Conservation (phyloP, 2,113 vertebrate genomes). For the Scolopax mira region DNA sequence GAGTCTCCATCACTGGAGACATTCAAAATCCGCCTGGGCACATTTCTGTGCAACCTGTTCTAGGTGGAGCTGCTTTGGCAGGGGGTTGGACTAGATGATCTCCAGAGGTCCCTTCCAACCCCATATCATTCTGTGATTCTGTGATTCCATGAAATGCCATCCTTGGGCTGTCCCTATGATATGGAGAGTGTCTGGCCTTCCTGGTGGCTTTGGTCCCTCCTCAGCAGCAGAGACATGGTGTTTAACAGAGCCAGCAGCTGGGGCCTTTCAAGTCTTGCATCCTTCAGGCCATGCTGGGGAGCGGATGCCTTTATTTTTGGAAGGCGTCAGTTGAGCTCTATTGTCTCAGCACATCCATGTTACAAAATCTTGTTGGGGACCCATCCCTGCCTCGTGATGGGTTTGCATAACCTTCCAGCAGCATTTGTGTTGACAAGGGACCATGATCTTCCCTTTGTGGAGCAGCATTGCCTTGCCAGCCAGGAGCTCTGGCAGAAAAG, state of each 20-base stretch:
- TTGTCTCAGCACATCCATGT: background rate
- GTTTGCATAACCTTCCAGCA: background rate
- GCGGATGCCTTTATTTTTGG: background rate
- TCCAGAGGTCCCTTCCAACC: no score
- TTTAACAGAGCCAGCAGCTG: background rate
- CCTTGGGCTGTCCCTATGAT: background rate
- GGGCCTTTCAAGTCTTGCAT: background rate
- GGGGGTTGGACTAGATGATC: no score
- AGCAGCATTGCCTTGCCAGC: background rate
- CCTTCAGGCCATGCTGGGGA: background rate
- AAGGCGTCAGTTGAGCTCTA: background rate
- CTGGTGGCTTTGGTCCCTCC: background rate
- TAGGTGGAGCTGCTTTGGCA: no score
- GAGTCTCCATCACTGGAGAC: no score
- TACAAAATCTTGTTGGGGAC: background rate
- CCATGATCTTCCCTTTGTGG: background rate
- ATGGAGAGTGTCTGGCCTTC: background rate
- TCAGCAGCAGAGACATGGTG: background rate
- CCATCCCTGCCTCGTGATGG: background rate
- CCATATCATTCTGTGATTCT: no score
- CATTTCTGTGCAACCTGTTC: no score
- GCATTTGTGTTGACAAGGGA: background rate
- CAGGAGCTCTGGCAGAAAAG: slow-evolving; percentile 5
- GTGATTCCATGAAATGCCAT: background rate
- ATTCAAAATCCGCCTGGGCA: no score